phyloP scores from a whole-genome alignment of 2,113 vertebrate genomes.

The Crocuta crocuta region DNA sequence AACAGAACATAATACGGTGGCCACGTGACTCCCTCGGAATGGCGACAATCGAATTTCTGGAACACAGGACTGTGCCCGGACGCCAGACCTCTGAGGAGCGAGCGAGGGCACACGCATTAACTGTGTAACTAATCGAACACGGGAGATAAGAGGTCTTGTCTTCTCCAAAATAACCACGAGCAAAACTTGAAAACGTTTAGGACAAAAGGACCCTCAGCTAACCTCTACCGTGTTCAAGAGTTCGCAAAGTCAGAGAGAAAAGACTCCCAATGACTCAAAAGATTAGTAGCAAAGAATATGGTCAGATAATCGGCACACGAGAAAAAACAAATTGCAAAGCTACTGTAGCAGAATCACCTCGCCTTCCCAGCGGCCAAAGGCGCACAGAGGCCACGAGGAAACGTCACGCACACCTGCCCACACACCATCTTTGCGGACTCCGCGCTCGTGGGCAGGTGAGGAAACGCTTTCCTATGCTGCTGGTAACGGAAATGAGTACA shows the following conservation, averaged over 20 bases:
- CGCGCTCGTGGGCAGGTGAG: fast-evolving
- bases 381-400: neutral
- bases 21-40: neutral
- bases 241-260: neutral
- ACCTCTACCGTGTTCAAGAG: neutral
- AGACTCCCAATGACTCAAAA: neutral
- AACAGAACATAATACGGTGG: neutral
- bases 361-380: neutral
- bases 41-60: neutral
- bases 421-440: neutral
- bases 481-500: too few species aligned
- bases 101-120: fast-evolving
- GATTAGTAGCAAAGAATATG: neutral
- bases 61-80: neutral
- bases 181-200: neutral
- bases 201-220: neutral
- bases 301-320: neutral
- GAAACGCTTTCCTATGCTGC: fast-evolving
- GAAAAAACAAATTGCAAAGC: neutral
- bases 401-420: neutral
- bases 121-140: neutral
- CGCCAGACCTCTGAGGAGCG: neutral
- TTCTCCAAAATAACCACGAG: neutral
- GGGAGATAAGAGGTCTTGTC: neutral
- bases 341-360: neutral